Percentiles rank a stretch among this genome's conserved stretches.
These are phyloP conservation scores for Dynastes maya DNA, from an alignment of 2,888 invertebrate species.

Conservation along the genomic window DNA sequence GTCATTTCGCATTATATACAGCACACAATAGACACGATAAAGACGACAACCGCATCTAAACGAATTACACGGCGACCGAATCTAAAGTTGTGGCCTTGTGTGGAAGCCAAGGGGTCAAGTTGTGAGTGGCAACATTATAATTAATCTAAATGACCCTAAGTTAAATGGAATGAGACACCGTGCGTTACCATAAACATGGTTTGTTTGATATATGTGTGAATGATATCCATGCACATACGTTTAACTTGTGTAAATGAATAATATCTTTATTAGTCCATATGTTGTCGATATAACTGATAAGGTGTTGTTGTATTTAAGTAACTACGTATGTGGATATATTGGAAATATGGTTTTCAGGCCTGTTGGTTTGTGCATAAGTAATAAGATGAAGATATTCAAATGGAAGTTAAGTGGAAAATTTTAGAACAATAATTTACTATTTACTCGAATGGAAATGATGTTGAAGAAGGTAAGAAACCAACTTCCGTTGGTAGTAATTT, in stretches of 20 bases:
- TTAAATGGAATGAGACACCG: conserved; percentile 3
- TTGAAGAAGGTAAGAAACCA: too few species aligned
- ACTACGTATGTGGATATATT: too few species aligned
- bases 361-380: too few species aligned
- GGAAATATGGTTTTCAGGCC: too few species aligned
- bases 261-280: conserved; percentile 18
- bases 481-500: too few species aligned
- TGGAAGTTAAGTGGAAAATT: too few species aligned
- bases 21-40: not conserved
- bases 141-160: conserved; percentile 41
- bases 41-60: conserved; percentile 4
- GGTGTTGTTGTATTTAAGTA: too few species aligned
- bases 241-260: conserved; percentile 9
- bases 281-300: not conserved
- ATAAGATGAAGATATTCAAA: too few species aligned
- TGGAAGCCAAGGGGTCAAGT: conserved; percentile 28
- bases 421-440: too few species aligned
- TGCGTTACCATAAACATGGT: conserved; percentile 12
- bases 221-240: not conserved
- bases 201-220: not conserved
- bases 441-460: too few species aligned
- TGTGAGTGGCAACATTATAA: conserved; percentile 39
- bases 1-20: not conserved
- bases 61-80: not conserved
- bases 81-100: conserved; percentile 31